These are phyloP conservation scores for Pseudoips prasinana DNA, from an alignment of 2,888 invertebrate genomes.

Conservation along the genomic window DNA sequence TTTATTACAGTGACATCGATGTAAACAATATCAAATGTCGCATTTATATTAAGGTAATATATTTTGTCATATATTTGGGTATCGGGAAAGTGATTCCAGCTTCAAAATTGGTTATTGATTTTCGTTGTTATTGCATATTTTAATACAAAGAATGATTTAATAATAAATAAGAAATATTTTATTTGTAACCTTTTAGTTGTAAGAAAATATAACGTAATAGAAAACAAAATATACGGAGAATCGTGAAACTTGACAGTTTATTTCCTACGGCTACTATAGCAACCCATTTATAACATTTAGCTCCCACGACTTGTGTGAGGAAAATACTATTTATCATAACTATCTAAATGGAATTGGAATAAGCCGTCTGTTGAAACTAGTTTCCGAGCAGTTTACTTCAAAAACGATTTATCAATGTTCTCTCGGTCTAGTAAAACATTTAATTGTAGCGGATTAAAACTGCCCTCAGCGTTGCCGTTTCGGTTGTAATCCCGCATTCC, in stretches of 20 bases:
- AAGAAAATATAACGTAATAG: no score
- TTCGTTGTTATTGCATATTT: no score
- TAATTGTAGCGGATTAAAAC: slow-evolving; percentile 19
- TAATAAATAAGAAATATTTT: no score
- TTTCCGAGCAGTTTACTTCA: slow-evolving; percentile 10
- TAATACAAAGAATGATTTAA: no score
- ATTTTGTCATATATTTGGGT: slow-evolving; percentile 21
- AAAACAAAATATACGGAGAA: no score
- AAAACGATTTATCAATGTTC: slow-evolving; percentile 19
- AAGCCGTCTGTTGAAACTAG: slow-evolving; percentile 14
- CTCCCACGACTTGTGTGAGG: slow-evolving; percentile 5
- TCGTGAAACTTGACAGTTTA: slow-evolving; percentile 4
- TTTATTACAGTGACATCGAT: slow-evolving; percentile 28
- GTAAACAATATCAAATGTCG: slow-evolving; percentile 31
- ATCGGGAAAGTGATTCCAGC: no score
- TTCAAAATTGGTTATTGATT: no score
- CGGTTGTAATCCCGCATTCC: slow-evolving; percentile 31
- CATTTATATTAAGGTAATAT: slow-evolving; percentile 24
- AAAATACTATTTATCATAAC: slow-evolving; percentile 24
- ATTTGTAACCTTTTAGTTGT: no score
- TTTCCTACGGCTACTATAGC: slow-evolving; percentile 1
- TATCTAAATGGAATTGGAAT: slow-evolving; percentile 14
- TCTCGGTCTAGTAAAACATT: slow-evolving; percentile 13
- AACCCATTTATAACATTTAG: slow-evolving; percentile 9
- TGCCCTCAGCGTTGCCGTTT: slow-evolving; percentile 18